Evolutionary conservation across 2,888 invertebrate species (phyloP).

Genomic region (Pterostichus madidus): DNA sequence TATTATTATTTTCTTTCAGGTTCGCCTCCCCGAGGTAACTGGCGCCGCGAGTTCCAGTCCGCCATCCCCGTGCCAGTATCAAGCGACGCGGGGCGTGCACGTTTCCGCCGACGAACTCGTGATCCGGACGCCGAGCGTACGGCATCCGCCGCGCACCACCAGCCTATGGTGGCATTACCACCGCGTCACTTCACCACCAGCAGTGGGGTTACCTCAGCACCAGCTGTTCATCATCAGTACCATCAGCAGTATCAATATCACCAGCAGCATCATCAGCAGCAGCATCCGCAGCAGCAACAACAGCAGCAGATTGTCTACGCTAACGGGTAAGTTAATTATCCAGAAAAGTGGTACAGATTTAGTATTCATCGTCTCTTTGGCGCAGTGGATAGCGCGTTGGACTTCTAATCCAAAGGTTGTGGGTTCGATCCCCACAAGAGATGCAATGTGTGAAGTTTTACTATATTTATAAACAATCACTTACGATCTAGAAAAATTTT

Average conservation of each 20-base stretch:
- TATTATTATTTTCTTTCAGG: slow-evolving; percentile 26
- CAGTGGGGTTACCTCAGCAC: background rate
- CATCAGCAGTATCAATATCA: background rate
- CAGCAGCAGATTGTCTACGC: background rate
- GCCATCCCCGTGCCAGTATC: slow-evolving; percentile 61
- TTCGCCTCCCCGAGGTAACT: slow-evolving; percentile 58
- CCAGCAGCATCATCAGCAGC: too few species aligned
- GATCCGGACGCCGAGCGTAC: slow-evolving; percentile 11
- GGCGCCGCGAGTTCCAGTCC: slow-evolving; percentile 62
- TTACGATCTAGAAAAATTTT: too few species aligned
- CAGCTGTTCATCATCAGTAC: background rate
- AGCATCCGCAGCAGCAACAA: background rate
- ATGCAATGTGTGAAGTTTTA: slow-evolving; percentile 75
- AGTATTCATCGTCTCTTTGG: slow-evolving; percentile 83
- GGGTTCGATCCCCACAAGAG: slow-evolving; percentile 93
- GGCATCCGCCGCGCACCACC: slow-evolving; percentile 25
- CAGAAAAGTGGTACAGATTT: background rate
- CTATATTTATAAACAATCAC: background rate
- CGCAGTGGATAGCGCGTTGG: slow-evolving; percentile 94
- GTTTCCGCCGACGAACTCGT: slow-evolving; percentile 29
- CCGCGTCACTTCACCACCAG: slow-evolving; percentile 2
- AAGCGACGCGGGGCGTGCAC: slow-evolving; percentile 28
- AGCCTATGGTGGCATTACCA: slow-evolving; percentile 58
- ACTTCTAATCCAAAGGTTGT: slow-evolving; percentile 95
- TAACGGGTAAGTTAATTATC: slow-evolving; percentile 16